Evolutionary conservation across 1,140 invertebrate species (phyloP).

Genomic region (Drosophila nannoptera): DNA sequence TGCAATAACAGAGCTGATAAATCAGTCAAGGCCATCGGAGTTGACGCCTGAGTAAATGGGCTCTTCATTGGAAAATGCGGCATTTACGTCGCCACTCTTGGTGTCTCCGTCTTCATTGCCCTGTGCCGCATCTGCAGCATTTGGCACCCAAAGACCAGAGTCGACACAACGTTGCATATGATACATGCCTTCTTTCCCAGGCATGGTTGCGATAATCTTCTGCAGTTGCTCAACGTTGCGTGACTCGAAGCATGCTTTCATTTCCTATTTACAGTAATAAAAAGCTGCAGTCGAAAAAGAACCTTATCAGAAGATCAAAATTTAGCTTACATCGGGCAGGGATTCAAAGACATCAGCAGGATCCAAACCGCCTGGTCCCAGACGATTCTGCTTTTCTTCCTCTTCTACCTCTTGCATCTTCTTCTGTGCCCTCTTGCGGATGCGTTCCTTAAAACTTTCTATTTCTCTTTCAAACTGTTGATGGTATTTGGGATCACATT

Average conservation of each 20-base stretch:
- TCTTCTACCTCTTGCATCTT: constrained; percentile 93
- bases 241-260: constrained; percentile 89
- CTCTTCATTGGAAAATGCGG: constrained; percentile 47
- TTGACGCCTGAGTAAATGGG: constrained; percentile 73
- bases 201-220: constrained; percentile 92
- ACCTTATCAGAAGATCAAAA: no score
- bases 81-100: constrained; percentile 16
- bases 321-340: constrained; percentile 88
- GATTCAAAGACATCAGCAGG: constrained; percentile 97
- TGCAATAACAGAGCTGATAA: constrained; percentile 8
- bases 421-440: constrained; percentile 91
- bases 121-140: constrained; percentile 79
- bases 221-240: constrained; percentile 94
- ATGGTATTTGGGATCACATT: constrained; percentile 94
- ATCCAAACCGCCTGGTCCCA: constrained; percentile 98
- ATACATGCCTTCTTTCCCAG: constrained; percentile 93
- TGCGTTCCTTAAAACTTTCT: constrained; percentile 91
- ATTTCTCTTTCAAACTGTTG: constrained; percentile 97
- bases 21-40: constrained; percentile 75
- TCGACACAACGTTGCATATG: constrained; percentile 99
- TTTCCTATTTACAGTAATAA: constrained; percentile 79
- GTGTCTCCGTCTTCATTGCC: constrained; percentile 32
- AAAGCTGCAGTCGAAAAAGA: no score
- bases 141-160: constrained; percentile 97
- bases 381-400: constrained; percentile 91